Evolutionary conservation across 2,888 invertebrate species (phyloP).

Genomic region (Agrilus biguttatus): DNA sequence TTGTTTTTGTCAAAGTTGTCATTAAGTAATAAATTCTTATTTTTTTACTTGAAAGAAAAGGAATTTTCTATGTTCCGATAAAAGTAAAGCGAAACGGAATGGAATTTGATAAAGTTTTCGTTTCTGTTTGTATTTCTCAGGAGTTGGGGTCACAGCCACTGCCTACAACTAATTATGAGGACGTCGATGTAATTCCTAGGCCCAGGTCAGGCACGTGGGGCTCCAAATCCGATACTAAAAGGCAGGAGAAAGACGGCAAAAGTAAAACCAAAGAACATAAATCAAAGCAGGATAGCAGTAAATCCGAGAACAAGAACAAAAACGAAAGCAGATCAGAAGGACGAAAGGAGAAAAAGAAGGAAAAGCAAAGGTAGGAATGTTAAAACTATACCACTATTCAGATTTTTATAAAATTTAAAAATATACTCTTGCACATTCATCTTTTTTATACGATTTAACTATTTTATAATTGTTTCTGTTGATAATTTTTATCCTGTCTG

Average conservation of each 20-base stretch:
- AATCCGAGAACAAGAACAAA: constrained; percentile 11
- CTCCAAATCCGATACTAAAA: constrained; percentile 25
- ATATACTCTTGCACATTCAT: no score
- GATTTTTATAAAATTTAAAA: no score
- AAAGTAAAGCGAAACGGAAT: no score
- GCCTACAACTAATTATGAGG: constrained; percentile 37
- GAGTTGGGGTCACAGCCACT: constrained; percentile 49
- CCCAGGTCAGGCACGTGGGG: constrained; percentile 50
- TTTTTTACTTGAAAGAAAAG: no score
- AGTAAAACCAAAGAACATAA: constrained; percentile 15
- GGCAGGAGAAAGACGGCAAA: constrained; percentile 13
- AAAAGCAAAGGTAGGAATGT: constrained; percentile 5
- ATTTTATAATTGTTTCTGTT: no score
- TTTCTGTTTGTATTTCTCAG: constrained; percentile 24
- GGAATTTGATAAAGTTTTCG: no score
- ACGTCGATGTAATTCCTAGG: constrained; percentile 29
- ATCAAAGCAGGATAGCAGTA: constrained; percentile 14
- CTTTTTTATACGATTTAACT: no score
- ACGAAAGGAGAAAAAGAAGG: constrained; percentile 21
- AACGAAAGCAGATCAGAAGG: constrained; percentile 12
- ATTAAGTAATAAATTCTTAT: no score
- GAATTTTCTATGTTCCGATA: no score
- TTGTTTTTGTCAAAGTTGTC: no score
- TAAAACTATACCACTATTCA: no score
- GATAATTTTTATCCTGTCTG: no score